A percentile compares a stretch with the other conserved stretches of the same genome.
phyloP scores from a whole-genome alignment of 2,113 vertebrate genomes.

The Pampusana beccarii region DNA sequence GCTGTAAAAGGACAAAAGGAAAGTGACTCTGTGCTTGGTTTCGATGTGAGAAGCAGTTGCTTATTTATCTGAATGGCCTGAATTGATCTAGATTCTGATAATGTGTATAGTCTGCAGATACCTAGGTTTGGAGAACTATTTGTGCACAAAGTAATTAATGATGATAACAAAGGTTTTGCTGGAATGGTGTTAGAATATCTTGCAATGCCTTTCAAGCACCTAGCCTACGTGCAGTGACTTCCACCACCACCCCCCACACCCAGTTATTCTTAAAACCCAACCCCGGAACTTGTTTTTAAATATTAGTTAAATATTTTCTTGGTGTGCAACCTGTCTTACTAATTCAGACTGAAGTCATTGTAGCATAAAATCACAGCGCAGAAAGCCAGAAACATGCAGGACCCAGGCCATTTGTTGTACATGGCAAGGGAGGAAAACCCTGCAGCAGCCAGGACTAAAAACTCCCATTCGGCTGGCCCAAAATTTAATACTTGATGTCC shows the following conservation, averaged over 20 bases:
- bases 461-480: background rate
- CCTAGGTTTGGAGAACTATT: background rate
- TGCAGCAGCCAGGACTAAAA: background rate
- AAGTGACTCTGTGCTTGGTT: background rate
- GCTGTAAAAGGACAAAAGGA: background rate
- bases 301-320: background rate
- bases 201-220: background rate
- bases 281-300: background rate
- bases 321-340: background rate
- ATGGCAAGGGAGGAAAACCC: background rate
- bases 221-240: background rate
- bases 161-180: background rate
- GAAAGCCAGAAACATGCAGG: background rate
- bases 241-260: background rate
- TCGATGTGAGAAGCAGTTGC: background rate
- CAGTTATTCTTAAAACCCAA: background rate
- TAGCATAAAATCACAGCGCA: background rate
- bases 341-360: background rate
- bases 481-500: background rate
- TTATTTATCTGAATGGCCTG: background rate
- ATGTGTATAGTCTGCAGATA: background rate
- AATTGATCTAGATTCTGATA: background rate
- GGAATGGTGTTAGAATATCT: background rate
- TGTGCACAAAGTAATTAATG: background rate
- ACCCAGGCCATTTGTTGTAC: background rate